Evolutionary conservation across 2,888 invertebrate genomes (phyloP), one percentile per base, ranked within the genome.

Genomic region (Temnothorax unifasciatus): DNA sequence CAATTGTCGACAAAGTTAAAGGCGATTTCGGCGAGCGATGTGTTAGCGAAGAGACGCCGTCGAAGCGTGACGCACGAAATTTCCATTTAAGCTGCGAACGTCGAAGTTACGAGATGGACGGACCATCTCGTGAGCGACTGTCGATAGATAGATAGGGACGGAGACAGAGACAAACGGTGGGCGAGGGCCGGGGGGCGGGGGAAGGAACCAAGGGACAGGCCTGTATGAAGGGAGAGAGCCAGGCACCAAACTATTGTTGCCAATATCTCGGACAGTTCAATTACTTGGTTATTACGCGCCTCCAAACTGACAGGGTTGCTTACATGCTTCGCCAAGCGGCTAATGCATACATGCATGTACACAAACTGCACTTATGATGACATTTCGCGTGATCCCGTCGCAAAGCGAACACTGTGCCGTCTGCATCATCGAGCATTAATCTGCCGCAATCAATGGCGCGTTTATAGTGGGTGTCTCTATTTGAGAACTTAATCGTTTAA

Each of bases 241-340:
- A 29, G 71, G 83, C 84, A 82, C 57, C 52, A 74, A 81, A 85
- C 86, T 88, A 87, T 88, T 90, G 91, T 90, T 89, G 85, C 90
- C 89, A 91, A 91, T 92, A 93, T 89, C 89, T 91, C 90, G 87
- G 90, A 89, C 91, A 91, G 92, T 93, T 93, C 93, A 92, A 93
- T 93, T 92, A 93, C 89, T 87, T 91, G 90, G 90, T 93, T 93
- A 93, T 93, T 91, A 92, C 93, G 92, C 90, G 91, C 86, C 90
- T 87, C 88, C 88, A 86, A 87, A 79, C 90, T 89, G 90, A 91
- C 91, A 92, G 90, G 89, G 87, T 90, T 91, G 89, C 89, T 88
- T 86, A 85, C 85, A 88, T 88, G 91, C 91, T 91, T 89, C 89
- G 89, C 88, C 90, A 89, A 85, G 82, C 86, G 88, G 83, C 90